A percentile compares a stretch with the other conserved stretches of the same genome.
phyloP scores from a whole-genome alignment of 2,113 vertebrate species.

The Dinomys branickii region DNA sequence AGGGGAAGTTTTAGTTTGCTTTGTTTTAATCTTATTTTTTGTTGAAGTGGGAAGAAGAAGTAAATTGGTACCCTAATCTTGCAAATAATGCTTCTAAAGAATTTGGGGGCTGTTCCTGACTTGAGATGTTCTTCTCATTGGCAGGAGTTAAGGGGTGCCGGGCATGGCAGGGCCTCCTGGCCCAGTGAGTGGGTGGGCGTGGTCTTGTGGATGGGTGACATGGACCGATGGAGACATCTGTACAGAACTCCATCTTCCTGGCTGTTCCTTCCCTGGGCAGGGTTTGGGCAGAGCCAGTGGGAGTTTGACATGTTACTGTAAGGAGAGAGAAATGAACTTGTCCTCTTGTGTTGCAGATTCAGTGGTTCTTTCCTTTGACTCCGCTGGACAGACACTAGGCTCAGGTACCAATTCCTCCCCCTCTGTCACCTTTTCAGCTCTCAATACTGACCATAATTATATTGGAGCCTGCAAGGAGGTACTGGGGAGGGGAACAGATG shows the following conservation, averaged over 20 bases:
- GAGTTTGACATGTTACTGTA: slow-evolving; percentile 54
- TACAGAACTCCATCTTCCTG: neutral
- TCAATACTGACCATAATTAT: slow-evolving; percentile 71
- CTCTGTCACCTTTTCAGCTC: slow-evolving; percentile 77
- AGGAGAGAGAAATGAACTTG: slow-evolving; percentile 88
- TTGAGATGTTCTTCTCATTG: neutral
- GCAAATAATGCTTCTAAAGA: slow-evolving; percentile 29
- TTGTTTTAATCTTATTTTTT: slow-evolving; percentile 62
- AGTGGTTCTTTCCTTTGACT: slow-evolving; percentile 92
- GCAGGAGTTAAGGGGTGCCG: neutral
- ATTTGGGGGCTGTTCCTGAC: neutral
- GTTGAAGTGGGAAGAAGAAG: neutral
- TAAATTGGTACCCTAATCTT: neutral
- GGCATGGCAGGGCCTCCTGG: neutral
- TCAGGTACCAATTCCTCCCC: slow-evolving; percentile 93
- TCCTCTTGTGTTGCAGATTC: slow-evolving; percentile 99
- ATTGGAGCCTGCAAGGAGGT: slow-evolving; percentile 74
- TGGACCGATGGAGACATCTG: neutral
- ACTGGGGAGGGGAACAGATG: slow-evolving; percentile 11
- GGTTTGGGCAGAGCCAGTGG: slow-evolving; percentile 56
- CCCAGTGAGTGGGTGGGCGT: neutral
- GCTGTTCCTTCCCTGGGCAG: neutral
- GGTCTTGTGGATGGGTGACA: neutral
- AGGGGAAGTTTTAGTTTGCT: slow-evolving; percentile 50
- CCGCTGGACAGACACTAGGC: slow-evolving; percentile 95